These are phyloP conservation scores for Periplaneta americana DNA, from an alignment of 1,140 invertebrate genomes.

Conservation along the genomic window DNA sequence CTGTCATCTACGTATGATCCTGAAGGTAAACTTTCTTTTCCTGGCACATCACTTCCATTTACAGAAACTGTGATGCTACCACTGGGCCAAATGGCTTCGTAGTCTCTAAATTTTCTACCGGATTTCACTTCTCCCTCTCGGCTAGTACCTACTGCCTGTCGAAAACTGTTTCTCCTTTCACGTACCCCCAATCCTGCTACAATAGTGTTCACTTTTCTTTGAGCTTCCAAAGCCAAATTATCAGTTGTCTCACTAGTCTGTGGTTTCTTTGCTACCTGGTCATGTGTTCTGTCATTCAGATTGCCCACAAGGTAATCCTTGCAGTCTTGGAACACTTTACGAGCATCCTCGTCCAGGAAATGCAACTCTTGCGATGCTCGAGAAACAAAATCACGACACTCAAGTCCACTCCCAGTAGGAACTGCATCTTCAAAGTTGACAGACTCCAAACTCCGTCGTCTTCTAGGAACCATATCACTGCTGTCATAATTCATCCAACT, in stretches of 20 bases:
- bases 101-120: constrained; percentile 6
- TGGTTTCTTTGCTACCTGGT: constrained; percentile 8
- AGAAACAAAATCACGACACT: background rate
- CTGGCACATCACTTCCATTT: background rate
- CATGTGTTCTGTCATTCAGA: background rate
- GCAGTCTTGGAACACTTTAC: background rate
- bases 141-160: constrained; percentile 34
- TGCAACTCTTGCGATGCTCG: background rate
- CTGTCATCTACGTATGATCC: background rate
- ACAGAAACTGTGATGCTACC: background rate
- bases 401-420: background rate
- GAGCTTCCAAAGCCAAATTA: constrained; percentile 25
- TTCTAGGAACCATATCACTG: background rate
- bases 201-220: constrained; percentile 26
- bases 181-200: constrained; percentile 31
- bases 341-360: background rate
- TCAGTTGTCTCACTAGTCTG: constrained; percentile 20
- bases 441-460: constrained; percentile 13
- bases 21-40: background rate
- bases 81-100: constrained; percentile 20
- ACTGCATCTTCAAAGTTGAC: constrained; percentile 2
- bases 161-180: constrained; percentile 38
- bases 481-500: background rate
- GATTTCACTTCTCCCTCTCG: constrained; percentile 18
- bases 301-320: background rate